Conservation (phyloP, 1,140 invertebrate genomes). For the Meloidogyne chitwoodi region DNA sequence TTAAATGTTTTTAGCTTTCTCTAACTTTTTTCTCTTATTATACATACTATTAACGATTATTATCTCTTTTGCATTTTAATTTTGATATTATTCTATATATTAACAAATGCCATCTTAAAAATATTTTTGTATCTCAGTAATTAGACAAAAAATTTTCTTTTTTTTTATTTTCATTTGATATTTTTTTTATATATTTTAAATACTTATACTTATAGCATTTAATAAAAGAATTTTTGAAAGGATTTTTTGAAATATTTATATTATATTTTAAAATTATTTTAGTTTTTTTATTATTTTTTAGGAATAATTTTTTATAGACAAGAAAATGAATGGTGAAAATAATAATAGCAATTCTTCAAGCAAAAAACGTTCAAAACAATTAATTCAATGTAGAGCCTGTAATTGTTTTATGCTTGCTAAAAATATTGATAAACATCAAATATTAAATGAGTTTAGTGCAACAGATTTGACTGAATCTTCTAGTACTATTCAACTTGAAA, state of each 20-base stretch:
- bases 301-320: background rate
- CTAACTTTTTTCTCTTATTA: too few relatives aligned
- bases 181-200: too few relatives aligned
- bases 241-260: too few relatives aligned
- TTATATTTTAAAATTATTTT: background rate
- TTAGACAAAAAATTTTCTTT: too few relatives aligned
- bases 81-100: too few relatives aligned
- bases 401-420: constrained; percentile 18
- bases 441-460: background rate
- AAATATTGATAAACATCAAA: constrained; percentile 9
- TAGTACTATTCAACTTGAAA: background rate
- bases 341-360: background rate
- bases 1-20: background rate
- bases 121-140: too few relatives aligned
- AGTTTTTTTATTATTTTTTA: background rate
- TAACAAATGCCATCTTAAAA: too few relatives aligned
- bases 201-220: too few relatives aligned
- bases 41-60: too few relatives aligned
- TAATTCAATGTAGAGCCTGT: constrained; percentile 5
- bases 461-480: background rate
- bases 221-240: too few relatives aligned
- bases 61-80: too few relatives aligned
- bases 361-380: background rate
- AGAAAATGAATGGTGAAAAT: background rate
- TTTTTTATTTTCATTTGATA: too few relatives aligned